Percentiles rank a stretch among this genome's conserved stretches.
These are phyloP conservation scores for Mormyrus iriodes DNA, from an alignment of 2,113 vertebrate genomes.

Conservation along the genomic window DNA sequence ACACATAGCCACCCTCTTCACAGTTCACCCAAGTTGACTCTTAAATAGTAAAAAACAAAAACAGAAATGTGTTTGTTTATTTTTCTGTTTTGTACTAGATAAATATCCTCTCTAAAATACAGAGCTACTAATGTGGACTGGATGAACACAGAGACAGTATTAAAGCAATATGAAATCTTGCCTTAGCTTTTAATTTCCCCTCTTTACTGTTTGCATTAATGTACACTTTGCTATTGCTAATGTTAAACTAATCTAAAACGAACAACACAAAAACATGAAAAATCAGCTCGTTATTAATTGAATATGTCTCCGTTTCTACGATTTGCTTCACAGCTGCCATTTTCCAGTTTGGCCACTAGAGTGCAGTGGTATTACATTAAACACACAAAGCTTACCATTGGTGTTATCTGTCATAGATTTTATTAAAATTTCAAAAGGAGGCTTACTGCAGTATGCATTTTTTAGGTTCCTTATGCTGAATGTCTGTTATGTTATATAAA, in stretches of 20 bases:
- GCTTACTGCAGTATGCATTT: neutral
- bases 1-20: neutral
- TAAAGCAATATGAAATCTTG: neutral
- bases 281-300: neutral
- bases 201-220: neutral
- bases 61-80: neutral
- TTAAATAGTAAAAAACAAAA: neutral
- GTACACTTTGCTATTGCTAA: neutral
- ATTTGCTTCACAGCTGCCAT: neutral
- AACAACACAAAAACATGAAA: neutral
- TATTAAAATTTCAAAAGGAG: neutral
- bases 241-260: neutral
- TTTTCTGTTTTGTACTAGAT: neutral
- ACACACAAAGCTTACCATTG: neutral
- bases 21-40: neutral
- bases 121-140: neutral
- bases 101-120: neutral
- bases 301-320: neutral
- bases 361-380: neutral
- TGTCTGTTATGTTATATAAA: neutral
- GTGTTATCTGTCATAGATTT: neutral
- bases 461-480: neutral
- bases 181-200: neutral
- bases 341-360: constrained; percentile 3
- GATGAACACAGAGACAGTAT: neutral